Evolutionary conservation across 2,797 vertebrate species (phyloP), one percentile per base, ranked within the genome.

Genomic region (Morelia viridis): DNA sequence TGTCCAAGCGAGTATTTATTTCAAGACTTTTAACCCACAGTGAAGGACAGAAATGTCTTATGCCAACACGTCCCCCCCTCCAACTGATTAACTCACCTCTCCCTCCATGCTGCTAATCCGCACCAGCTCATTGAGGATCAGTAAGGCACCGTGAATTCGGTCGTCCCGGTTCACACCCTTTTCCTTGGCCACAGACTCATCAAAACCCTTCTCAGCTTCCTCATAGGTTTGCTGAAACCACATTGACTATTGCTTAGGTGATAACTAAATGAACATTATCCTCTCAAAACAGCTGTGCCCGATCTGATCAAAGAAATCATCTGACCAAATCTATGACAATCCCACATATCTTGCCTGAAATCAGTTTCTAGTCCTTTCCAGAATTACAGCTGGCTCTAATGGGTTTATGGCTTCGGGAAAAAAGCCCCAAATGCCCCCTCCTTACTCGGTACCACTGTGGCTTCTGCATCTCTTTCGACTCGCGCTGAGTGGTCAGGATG

Each of bases 101-200:
- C 99, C 99, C 94, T 99, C 99, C 99, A 99, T 99, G 97, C 99
- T 99, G 98, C 99, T 99, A 97, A 99, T 99, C 46, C 99, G 98
- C 96, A 99, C 99, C 92, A 99, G 97, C 97, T 99, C 99, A 0
- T 99, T 99, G 80, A 99, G 98, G 95, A 99, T 99, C 89, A 99
- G 97, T 92, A 99, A 97, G 93, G 99, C 98, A 15, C 99, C 99
- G 0, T 99, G 99, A 95, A 99, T 98, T 71, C 99, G 96, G 95
- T 99, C 99, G 0, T 99, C 99, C 1, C 99, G 98, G 95, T 99
- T 99, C 99, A 99, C 99, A 88, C 99, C 99, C 94, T 99, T 99
- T 96, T 99, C 99, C 97, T 99, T 99, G 94, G 98, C 98, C 96
- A 99, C 96, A 31, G 98, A 98, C 97, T 99, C 99, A 85, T 99